These are phyloP conservation scores for Archocentrus centrarchus DNA, from an alignment of 2,113 vertebrate species.

Conservation along the genomic window DNA sequence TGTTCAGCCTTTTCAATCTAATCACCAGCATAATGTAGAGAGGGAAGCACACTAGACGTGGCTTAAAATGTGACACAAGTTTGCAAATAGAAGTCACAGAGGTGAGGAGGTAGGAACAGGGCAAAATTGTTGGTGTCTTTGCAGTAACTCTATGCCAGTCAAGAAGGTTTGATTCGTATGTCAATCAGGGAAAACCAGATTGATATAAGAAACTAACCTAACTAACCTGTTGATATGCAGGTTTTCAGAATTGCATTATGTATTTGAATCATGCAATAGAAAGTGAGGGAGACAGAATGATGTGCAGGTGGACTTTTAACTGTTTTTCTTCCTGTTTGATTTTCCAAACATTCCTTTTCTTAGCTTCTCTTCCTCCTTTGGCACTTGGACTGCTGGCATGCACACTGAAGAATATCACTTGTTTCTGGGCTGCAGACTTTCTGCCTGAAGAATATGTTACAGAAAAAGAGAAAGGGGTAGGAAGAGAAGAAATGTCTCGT, in stretches of 20 bases:
- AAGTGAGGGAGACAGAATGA: neutral
- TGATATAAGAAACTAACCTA: neutral
- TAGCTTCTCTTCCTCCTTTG: slow-evolving; percentile 17
- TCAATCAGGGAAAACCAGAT: neutral
- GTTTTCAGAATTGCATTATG: neutral
- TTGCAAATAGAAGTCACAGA: neutral
- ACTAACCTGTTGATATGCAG: neutral
- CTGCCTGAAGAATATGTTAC: neutral
- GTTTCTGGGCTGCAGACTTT: slow-evolving; percentile 21
- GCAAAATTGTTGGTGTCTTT: neutral
- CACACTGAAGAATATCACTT: slow-evolving; percentile 22
- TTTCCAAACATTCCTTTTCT: slow-evolving; percentile 55
- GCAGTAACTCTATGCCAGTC: neutral
- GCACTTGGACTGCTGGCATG: slow-evolving; percentile 22
- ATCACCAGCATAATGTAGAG: neutral
- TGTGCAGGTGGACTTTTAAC: slow-evolving; percentile 5
- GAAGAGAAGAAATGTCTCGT: neutral
- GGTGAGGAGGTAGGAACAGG: neutral
- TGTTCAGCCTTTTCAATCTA: neutral
- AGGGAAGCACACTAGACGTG: no score
- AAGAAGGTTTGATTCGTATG: neutral
- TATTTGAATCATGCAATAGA: neutral
- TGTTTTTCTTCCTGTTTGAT: slow-evolving; percentile 41
- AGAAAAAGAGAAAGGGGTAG: neutral
- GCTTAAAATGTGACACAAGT: neutral